Evolutionary conservation across 1,140 invertebrate genomes (phyloP).

Genomic region (Caerostris darwini): DNA sequence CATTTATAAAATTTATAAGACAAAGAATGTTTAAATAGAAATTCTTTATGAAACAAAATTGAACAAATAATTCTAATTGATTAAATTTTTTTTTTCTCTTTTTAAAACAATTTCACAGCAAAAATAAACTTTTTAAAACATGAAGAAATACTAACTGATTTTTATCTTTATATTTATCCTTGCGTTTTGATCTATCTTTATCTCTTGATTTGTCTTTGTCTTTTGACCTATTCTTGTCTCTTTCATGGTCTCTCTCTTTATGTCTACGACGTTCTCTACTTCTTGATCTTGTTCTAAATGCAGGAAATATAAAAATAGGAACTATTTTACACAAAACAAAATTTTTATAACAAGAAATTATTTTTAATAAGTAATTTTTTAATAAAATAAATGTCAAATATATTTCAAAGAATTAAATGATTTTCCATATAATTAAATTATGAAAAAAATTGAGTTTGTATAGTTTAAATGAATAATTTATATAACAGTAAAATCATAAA

Average conservation of each 20-base stretch:
- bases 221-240: slow-evolving; percentile 53
- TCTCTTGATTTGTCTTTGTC: slow-evolving; percentile 76
- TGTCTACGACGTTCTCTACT: slow-evolving; percentile 71
- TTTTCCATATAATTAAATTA: too few relatives aligned
- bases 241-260: slow-evolving; percentile 61
- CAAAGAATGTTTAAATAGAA: too few relatives aligned
- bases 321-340: too few relatives aligned
- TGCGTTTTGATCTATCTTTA: slow-evolving; percentile 80
- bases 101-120: not conserved
- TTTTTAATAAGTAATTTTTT: too few relatives aligned
- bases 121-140: not conserved
- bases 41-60: too few relatives aligned
- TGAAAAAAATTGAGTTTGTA: too few relatives aligned
- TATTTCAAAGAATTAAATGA: too few relatives aligned
- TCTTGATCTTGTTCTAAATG: slow-evolving; percentile 71
- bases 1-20: too few relatives aligned
- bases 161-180: slow-evolving; percentile 80
- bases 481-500: too few relatives aligned
- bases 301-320: not conserved
- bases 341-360: too few relatives aligned
- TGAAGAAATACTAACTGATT: slow-evolving; percentile 17
- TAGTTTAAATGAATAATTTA: too few relatives aligned
- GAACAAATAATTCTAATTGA: not conserved
- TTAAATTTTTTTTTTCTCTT: not conserved
- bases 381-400: too few relatives aligned